Evolutionary conservation across 2,888 invertebrate genomes (phyloP).

Genomic region (Oscheius myriophilus): DNA sequence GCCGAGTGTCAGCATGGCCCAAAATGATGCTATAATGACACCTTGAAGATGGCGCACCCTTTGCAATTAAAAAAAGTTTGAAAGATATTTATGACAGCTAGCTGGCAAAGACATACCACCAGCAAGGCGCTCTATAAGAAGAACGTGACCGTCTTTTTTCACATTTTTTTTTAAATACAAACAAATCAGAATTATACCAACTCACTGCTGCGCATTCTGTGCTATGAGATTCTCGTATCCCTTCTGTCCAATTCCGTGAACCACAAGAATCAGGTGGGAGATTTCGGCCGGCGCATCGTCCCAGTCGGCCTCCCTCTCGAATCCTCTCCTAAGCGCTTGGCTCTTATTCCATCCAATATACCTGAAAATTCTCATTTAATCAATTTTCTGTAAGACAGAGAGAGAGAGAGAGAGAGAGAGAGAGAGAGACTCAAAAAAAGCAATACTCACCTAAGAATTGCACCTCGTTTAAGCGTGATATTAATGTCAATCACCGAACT

Average conservation of each 20-base stretch:
- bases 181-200: conserved; percentile 7
- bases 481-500: conserved; percentile 69
- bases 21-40: no score
- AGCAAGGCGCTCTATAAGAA: no score
- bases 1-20: no score
- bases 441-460: conserved; percentile 41
- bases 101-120: no score
- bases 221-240: conserved; percentile 70
- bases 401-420: conserved; percentile 7
- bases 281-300: conserved; percentile 74
- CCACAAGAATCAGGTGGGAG: conserved; percentile 79
- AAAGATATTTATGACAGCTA: no score
- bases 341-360: conserved; percentile 50
- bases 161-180: not conserved
- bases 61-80: no score
- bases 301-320: conserved; percentile 55
- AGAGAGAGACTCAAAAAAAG: not conserved
- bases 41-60: no score
- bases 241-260: conserved; percentile 80
- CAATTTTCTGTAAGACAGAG: no score
- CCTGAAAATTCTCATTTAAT: no score
- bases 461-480: conserved; percentile 52
- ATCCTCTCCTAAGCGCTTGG: conserved; percentile 52
- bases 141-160: not conserved
- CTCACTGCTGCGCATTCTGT: conserved; percentile 67